Evolutionary conservation across 1,140 invertebrate genomes (phyloP), one percentile per base, ranked within the genome.

Genomic region (Drosophila triauraria): DNA sequence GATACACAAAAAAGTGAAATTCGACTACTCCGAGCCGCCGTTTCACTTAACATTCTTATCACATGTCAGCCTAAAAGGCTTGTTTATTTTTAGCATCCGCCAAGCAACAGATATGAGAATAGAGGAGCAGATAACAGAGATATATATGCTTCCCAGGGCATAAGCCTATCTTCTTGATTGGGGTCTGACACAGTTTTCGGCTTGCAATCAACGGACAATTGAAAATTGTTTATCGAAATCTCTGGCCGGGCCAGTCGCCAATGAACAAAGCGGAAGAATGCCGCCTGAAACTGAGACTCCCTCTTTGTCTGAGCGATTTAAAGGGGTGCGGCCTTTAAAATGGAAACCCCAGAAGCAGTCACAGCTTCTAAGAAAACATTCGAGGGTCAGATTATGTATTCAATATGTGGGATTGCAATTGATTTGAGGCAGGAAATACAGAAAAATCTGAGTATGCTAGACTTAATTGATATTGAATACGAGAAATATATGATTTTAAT

Each of bases 41-140:
- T 67, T 75, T 76, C 54, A 75, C 72, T 76, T 76, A 58, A 75
- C 72, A 76, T 76, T 76, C 74, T 76, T 76, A 76, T 76, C 74
- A 75, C 74, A 76, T 44, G 46, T 42, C 67, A 13, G 54, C 44
- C 20, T 51, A 59, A 57, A 47, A 64, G 32, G 51, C 51, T 48
- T 43, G 72, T 50, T 75, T 75, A 75, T 75, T 64, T 75, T 72
- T 72, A 72, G 53, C 13, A 15, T 47, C 20, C 13, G 38, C 30
- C 47, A 67, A 20, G 44, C 27, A 46, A 57, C 7, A 59, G 40
- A 75, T 75, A 75, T 54, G 35, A 62, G 25, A 62, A 74, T 74
- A 62, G 67, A 27, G 35, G 17, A 60, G 3, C 27, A 38, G 51
- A 72, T 72, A 72, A 42, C 32, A 58, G 35, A 48, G 7, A 54